phyloP scores from a whole-genome alignment of 1,140 invertebrate genomes.

The Matsumurasca onukii region DNA sequence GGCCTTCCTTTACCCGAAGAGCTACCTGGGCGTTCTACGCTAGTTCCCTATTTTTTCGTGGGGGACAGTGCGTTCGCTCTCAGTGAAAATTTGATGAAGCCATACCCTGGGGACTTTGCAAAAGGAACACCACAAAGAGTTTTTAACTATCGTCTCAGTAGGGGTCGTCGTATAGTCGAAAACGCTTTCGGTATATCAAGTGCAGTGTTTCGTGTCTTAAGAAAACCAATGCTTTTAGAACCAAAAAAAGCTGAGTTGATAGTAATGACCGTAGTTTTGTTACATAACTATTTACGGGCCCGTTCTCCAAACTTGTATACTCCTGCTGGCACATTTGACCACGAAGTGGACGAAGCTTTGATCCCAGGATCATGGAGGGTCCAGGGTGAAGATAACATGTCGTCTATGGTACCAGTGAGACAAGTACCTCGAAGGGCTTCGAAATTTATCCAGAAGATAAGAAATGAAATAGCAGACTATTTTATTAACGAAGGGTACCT shows the following conservation, averaged over 20 bases:
- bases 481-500: too few species aligned
- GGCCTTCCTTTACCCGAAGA: constrained; percentile 42
- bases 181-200: constrained; percentile 46
- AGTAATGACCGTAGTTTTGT: neutral
- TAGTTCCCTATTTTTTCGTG: constrained; percentile 45
- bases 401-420: too few species aligned
- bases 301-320: too few species aligned
- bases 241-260: neutral
- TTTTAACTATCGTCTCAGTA: constrained; percentile 46
- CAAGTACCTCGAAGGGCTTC: too few species aligned
- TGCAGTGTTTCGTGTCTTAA: constrained; percentile 19
- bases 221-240: constrained; percentile 20
- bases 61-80: constrained; percentile 50
- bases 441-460: too few species aligned
- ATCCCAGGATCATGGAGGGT: too few species aligned
- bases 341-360: too few species aligned
- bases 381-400: too few species aligned
- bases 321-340: too few species aligned
- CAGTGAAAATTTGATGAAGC: constrained; percentile 46
- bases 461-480: too few species aligned
- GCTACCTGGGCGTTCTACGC: constrained; percentile 35
- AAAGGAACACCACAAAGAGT: constrained; percentile 38
- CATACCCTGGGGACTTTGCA: constrained; percentile 39
- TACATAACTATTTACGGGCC: too few species aligned
- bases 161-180: constrained; percentile 45